Conservation (phyloP, 2,113 vertebrate species). For the Azemiops feae region DNA sequence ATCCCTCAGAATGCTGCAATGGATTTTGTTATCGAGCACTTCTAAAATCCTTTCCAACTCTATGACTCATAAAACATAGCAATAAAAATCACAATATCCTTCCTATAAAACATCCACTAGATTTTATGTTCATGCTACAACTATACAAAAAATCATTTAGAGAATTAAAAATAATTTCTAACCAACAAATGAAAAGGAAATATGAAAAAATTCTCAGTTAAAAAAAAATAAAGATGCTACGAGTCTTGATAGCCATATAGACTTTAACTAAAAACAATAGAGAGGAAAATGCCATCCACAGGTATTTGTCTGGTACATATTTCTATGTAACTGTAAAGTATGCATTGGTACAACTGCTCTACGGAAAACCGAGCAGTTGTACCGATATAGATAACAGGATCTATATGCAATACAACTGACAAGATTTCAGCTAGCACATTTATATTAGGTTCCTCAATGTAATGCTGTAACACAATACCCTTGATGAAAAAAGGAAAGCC, state of each 20-base stretch:
- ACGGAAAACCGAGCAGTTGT: too few relatives aligned
- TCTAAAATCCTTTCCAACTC: background rate
- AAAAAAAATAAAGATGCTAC: background rate
- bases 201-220: background rate
- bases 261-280: background rate
- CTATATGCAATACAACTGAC: background rate
- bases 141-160: background rate
- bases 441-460: background rate
- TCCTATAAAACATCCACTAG: background rate
- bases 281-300: too few relatives aligned
- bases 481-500: background rate
- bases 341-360: background rate
- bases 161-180: background rate
- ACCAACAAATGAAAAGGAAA: background rate
- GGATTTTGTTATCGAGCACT: background rate
- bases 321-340: background rate
- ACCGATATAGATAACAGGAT: background rate
- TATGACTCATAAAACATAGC: background rate
- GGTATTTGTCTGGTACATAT: background rate
- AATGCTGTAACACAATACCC: background rate
- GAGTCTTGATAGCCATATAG: background rate
- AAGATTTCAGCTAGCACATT: background rate
- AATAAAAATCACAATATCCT: background rate
- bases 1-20: background rate
- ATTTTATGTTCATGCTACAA: too few relatives aligned